Evolutionary conservation across 2,113 vertebrate genomes (phyloP).

Genomic region (Azemiops feae): DNA sequence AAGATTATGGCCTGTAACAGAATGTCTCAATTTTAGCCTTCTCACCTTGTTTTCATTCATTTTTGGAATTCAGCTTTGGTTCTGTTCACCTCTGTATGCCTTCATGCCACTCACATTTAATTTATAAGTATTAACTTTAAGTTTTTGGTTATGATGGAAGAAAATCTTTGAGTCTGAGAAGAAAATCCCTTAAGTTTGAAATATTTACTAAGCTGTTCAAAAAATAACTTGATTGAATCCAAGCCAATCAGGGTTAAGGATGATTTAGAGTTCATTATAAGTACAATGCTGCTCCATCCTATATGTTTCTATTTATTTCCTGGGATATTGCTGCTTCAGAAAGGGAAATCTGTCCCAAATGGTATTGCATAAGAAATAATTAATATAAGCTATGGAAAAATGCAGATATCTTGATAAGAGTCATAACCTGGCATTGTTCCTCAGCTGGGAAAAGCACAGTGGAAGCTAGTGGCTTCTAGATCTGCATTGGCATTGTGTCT

Average conservation of each 20-base stretch:
- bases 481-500: not conserved
- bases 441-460: not conserved
- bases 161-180: not conserved
- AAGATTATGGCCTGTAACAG: not conserved
- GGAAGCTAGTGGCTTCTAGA: not conserved
- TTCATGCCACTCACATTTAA: not conserved
- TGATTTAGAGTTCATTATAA: not conserved
- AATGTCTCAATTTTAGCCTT: not conserved
- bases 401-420: not conserved
- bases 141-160: not conserved
- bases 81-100: not conserved
- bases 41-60: not conserved
- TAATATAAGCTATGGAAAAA: not conserved
- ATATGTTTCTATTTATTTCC: not conserved
- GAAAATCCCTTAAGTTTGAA: not conserved
- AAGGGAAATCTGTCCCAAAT: not conserved
- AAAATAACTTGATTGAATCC: not conserved
- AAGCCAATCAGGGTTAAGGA: not conserved
- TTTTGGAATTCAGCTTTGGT: not conserved
- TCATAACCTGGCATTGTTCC: not conserved
- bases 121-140: not conserved
- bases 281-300: not conserved
- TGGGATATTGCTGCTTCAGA: not conserved
- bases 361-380: not conserved
- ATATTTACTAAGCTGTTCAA: not conserved